Evolutionary conservation across 2,888 invertebrate genomes (phyloP).

Genomic region (Agrochola lychnidis): DNA sequence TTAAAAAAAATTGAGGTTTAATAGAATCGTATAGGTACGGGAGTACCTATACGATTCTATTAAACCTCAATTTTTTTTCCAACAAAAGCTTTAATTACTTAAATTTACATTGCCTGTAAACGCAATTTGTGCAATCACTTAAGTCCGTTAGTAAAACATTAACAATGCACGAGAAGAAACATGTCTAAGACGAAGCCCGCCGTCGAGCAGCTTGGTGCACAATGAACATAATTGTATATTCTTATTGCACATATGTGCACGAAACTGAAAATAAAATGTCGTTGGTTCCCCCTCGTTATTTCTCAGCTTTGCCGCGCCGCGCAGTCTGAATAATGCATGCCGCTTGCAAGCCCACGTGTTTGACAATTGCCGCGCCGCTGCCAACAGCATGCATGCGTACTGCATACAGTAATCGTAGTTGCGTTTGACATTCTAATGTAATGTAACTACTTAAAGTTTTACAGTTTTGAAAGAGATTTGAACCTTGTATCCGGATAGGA

Average conservation of each 20-base stretch:
- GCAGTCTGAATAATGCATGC: conserved; percentile 58
- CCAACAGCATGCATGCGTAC: conserved; percentile 6
- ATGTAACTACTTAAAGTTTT: not conserved
- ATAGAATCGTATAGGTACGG: not conserved
- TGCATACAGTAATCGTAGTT: conserved; percentile 4
- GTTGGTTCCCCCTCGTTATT: conserved; percentile 51
- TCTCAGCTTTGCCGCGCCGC: conserved; percentile 32
- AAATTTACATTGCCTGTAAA: not conserved
- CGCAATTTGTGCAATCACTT: not conserved
- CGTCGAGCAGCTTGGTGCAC: conserved; percentile 2
- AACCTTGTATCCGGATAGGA: not conserved
- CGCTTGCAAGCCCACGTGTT: conserved; percentile 28
- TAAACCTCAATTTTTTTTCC: no score
- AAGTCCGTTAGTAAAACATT: conserved; percentile 15
- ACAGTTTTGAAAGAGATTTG: not conserved
- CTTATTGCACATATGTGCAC: conserved; percentile 21
- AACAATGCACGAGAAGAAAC: conserved; percentile 15
- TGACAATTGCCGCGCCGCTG: conserved; percentile 37
- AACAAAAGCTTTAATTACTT: not conserved
- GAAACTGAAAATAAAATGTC: conserved; percentile 55
- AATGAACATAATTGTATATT: conserved; percentile 49
- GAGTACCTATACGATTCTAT: no score
- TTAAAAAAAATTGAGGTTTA: conserved; percentile 6
- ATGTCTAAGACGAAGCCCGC: not conserved
- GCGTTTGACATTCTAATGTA: conserved; percentile 6